Conservation (phyloP, 2,888 invertebrate genomes). For the Neuroscelio doddi region DNA sequence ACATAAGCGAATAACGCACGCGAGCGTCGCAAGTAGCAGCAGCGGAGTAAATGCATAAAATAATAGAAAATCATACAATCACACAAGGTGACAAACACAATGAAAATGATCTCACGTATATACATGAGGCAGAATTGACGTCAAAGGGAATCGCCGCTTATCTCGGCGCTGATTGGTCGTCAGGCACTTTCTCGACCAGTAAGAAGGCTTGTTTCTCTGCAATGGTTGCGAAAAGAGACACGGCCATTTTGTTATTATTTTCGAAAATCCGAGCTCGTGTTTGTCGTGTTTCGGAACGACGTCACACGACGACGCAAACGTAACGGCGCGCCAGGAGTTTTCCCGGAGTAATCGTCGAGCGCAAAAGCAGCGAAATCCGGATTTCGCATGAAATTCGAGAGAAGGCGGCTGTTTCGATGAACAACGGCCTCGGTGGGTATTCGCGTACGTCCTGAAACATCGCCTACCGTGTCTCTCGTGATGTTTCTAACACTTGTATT, state of each 20-base stretch:
- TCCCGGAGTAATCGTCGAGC: slow-evolving; percentile 13
- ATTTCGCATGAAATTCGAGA: slow-evolving; percentile 58
- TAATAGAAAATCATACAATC: too few species aligned
- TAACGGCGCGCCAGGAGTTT: slow-evolving; percentile 33
- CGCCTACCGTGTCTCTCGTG: slow-evolving; percentile 7
- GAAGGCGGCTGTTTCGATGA: slow-evolving; percentile 51
- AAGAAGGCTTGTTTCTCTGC: slow-evolving; percentile 50
- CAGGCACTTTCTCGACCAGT: slow-evolving; percentile 17
- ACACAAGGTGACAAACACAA: too few species aligned
- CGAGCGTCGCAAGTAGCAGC: too few species aligned
- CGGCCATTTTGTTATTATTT: slow-evolving; percentile 71
- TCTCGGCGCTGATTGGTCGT: slow-evolving; percentile 19
- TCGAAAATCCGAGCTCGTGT: slow-evolving; percentile 65
- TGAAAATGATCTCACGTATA: too few species aligned
- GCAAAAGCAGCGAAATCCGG: slow-evolving; percentile 28
- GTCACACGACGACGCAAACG: slow-evolving; percentile 37
- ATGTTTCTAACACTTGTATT: slow-evolving; percentile 9
- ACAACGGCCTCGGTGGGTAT: slow-evolving; percentile 66
- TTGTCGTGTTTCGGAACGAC: slow-evolving; percentile 59
- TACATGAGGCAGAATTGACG: slow-evolving; percentile 24
- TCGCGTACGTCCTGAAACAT: slow-evolving; percentile 18
- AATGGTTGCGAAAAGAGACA: slow-evolving; percentile 59
- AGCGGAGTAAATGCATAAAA: too few species aligned
- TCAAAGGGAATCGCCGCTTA: slow-evolving; percentile 43
- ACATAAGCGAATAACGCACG: too few species aligned